phyloP scores from a whole-genome alignment of 1,140 invertebrate genomes.

The Vollenhovia emeryi region DNA sequence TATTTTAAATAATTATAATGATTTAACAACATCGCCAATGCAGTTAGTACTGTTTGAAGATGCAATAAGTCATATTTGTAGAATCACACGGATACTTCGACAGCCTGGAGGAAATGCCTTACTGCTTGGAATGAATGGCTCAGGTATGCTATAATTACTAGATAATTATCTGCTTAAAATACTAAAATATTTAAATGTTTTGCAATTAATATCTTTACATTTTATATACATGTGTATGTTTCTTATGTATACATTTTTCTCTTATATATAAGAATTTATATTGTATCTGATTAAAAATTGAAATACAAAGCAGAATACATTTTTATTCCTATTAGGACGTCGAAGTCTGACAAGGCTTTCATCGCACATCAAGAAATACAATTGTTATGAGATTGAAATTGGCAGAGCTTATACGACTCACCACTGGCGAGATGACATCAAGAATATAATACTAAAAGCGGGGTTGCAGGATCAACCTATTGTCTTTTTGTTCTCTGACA shows the following conservation, averaged over 20 bases:
- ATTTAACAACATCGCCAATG: constrained; percentile 88
- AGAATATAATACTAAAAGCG: constrained; percentile 87
- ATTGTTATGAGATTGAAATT: constrained; percentile 87
- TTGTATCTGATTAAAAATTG: background rate
- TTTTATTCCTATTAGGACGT: constrained; percentile 83
- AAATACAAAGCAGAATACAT: background rate
- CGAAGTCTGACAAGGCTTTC: constrained; percentile 89
- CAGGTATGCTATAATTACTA: constrained; percentile 78
- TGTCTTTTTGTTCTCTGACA: constrained; percentile 90
- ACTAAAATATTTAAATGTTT: background rate
- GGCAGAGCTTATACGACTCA: constrained; percentile 83
- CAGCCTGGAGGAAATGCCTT: constrained; percentile 87
- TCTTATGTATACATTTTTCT: background rate
- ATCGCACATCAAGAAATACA: constrained; percentile 87
- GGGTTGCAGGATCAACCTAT: constrained; percentile 86
- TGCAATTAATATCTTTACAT: background rate
- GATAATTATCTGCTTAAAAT: background rate
- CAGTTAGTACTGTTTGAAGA: constrained; percentile 90
- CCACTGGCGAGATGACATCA: constrained; percentile 89
- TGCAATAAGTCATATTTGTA: constrained; percentile 89
- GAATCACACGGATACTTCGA: constrained; percentile 88
- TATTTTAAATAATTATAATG: constrained; percentile 89
- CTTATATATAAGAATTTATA: background rate
- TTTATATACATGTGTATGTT: background rate
- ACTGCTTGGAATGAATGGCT: constrained; percentile 89